Conservation (phyloP, 1,140 invertebrate genomes). For the Drosophila ercepeae region DNA sequence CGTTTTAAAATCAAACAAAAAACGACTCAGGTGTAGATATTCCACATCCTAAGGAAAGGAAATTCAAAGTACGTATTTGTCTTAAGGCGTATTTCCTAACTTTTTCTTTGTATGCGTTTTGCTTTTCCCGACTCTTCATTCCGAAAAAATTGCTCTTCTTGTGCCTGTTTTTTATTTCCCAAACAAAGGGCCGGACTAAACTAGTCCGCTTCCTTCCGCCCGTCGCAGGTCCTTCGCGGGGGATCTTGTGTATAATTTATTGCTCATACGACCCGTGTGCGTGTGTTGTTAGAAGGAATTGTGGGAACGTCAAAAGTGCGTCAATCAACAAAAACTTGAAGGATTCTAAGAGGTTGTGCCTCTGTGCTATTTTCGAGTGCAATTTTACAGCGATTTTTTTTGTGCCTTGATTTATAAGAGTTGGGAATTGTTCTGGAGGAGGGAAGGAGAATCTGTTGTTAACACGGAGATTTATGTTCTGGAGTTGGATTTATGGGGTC, state of each 20-base stretch:
- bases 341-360: slow-evolving; percentile 3
- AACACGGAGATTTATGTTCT: slow-evolving; percentile 42
- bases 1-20: no score
- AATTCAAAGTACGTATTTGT: background rate
- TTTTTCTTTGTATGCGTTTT: slow-evolving; percentile 9
- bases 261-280: slow-evolving; percentile 58
- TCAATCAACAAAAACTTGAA: slow-evolving; percentile 67
- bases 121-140: slow-evolving; percentile 30
- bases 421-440: slow-evolving; percentile 13
- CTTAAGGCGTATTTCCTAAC: background rate
- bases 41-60: no score
- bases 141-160: slow-evolving; percentile 70
- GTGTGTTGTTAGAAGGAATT: slow-evolving; percentile 41
- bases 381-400: slow-evolving; percentile 25
- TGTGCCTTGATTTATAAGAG: slow-evolving; percentile 45
- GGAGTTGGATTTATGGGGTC: slow-evolving; percentile 30
- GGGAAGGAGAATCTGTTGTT: slow-evolving; percentile 27
- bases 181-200: slow-evolving; percentile 56
- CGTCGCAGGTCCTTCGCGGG: background rate
- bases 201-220: slow-evolving; percentile 5
- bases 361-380: slow-evolving; percentile 11
- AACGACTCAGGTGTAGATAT: no score
- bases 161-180: slow-evolving; percentile 74
- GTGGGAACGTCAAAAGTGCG: slow-evolving; percentile 72
- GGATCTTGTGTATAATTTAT: slow-evolving; percentile 72